Conservation (phyloP, 2,888 invertebrate species). For the Anthophora plumipes region DNA sequence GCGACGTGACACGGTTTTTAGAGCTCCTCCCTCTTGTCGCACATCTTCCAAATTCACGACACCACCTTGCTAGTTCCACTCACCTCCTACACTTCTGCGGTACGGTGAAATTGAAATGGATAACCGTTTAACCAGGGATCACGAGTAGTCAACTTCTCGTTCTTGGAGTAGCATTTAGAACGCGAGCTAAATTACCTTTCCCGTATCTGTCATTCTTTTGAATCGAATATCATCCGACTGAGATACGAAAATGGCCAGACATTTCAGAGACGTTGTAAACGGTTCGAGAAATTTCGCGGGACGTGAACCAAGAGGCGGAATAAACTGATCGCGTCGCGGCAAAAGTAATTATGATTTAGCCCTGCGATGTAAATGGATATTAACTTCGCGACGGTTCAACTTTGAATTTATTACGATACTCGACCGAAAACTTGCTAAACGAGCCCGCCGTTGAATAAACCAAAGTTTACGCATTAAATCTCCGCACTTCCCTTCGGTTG, state of each 20-base stretch:
- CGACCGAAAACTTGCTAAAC: slow-evolving; percentile 18
- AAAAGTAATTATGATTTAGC: slow-evolving; percentile 11
- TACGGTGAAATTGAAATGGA: background rate
- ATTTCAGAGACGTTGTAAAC: background rate
- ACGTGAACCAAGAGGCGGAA: background rate
- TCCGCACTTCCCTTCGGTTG: slow-evolving; percentile 4
- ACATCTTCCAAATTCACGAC: slow-evolving; percentile 12
- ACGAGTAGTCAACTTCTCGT: too few relatives aligned
- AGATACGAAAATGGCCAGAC: too few relatives aligned
- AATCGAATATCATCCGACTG: too few relatives aligned
- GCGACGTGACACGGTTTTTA: background rate
- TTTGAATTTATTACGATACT: slow-evolving; percentile 22
- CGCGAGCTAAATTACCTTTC: too few relatives aligned
- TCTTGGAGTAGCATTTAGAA: too few relatives aligned
- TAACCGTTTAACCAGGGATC: too few relatives aligned
- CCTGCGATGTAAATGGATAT: slow-evolving; percentile 6
- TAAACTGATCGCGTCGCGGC: background rate
- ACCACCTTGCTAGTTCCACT: background rate
- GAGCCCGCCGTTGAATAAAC: slow-evolving; percentile 5
- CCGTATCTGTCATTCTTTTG: too few relatives aligned
- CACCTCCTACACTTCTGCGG: background rate
- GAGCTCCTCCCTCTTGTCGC: background rate
- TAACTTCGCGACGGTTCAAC: slow-evolving; percentile 22
- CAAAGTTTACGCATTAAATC: slow-evolving; percentile 27
- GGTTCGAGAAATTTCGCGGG: background rate